Evolutionary conservation across 2,113 vertebrate species (phyloP), one percentile per base, ranked within the genome.

Genomic region (Phalacrocorax pelagicus): DNA sequence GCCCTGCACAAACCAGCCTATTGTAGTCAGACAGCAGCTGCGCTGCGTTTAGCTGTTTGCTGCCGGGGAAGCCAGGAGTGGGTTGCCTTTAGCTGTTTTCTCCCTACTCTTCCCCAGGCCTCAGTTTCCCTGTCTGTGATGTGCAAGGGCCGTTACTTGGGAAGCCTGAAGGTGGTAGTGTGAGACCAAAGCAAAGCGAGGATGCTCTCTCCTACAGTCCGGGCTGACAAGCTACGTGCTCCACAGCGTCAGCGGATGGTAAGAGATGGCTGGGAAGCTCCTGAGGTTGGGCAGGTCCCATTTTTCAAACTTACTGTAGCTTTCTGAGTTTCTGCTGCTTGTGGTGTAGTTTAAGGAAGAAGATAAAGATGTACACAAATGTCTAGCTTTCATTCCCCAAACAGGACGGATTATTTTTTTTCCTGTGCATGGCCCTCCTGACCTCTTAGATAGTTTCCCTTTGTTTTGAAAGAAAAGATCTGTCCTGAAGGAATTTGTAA

Each of bases 81-180:
- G 32, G 15, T 11, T 81, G 13, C 46, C 42, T 74, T 58, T 23
- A 44, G 24, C 44, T 49, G 23, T 22, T 69, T 63, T 12, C 38
- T 24, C 47, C 34, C 6, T 5, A 4, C 12, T 30, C 36, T 55
- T 62, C 32, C 49, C 17, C 36, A 55, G 65, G 83, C 89, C 94
- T 95, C 97, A 96, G 94, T 97, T 96, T 94, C 84, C 86, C 88
- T 18, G 19, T 6, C 24, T 78, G 57, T 36, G 79, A 36, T 51
- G 32, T 12, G 27, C 58, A 66, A 73, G 51, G 73, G 38, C 44
- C 80, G 15, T 95, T 91, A 72, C 86, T 73, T 20, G 0, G 46
- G 63, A 87, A 91, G 96, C 94, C 95, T 97, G 91, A 96, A 97
- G 95, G 92, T 94, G 94, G 94, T 96, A 80, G 91, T 95, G 78